Evolutionary conservation across 2,888 invertebrate genomes (phyloP), one percentile per base, ranked within the genome.

Genomic region (Actias luna): DNA sequence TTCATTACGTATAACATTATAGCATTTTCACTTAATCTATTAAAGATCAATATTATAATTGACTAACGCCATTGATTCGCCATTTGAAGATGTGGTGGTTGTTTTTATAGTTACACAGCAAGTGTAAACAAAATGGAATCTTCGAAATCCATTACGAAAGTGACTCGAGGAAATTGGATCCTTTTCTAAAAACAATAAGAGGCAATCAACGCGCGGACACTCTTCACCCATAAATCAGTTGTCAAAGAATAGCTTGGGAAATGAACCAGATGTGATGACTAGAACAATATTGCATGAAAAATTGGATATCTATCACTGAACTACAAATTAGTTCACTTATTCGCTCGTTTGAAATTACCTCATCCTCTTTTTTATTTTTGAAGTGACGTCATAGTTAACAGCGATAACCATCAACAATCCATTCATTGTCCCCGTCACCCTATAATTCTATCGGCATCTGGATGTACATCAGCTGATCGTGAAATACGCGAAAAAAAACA

Each of bases 151-250:
- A 62, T 62, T 70, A 71, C 67, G 63, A 67, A 64, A 66, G 68
- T 67, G 68, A 69, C 67, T 68, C 66, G 71, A 50, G 58, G 18
- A 60, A 59, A 36, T 55, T 58, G 36, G 58, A 60, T 63, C 62
- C 64, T 55, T 61, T 64, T 65, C 59, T 57, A 63, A 65, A 73
- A 78, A 79, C 80, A 78, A 77, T 79, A 72, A 71, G 55, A 61
- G 63, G 77, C 73, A 78, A 78, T 78, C 75, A 73, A 77, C 74
- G 67, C 65, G 65, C 58, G 57, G 69, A 71, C 65, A 67, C 35
- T 63, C 59, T 36, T 31, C 64, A 63, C 60, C 62, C 79, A 78
- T 79, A 79, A 78, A 78, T 78, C 80, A 75, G 72, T 64, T 66
- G 60, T 39, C 31, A 18, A 57, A 22, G 71, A 74, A 74, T 76